These are phyloP conservation scores for Poecilia latipinna DNA, from an alignment of 2,113 vertebrate genomes.

Conservation along the genomic window DNA sequence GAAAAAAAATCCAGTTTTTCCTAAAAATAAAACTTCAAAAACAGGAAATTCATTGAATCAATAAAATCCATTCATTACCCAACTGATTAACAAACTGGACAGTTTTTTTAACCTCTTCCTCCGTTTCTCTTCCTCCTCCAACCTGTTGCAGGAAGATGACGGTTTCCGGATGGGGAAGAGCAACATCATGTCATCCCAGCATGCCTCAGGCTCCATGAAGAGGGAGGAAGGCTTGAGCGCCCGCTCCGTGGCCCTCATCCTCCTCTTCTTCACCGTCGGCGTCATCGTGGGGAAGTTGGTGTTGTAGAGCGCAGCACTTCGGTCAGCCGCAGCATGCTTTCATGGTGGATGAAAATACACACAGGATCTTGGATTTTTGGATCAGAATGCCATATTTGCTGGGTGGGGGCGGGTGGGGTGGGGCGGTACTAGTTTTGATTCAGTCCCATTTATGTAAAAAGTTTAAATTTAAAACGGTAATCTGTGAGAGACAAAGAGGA, in stretches of 20 bases:
- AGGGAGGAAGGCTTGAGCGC: slow-evolving; percentile 91
- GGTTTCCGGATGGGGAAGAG: slow-evolving; percentile 93
- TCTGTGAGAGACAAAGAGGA: slow-evolving; percentile 49
- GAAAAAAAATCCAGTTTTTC: no score
- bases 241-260: slow-evolving; percentile 88
- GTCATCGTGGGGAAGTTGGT: slow-evolving; percentile 95
- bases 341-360: slow-evolving; percentile 64
- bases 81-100: slow-evolving; percentile 39
- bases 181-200: slow-evolving; percentile 84
- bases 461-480: slow-evolving; percentile 48
- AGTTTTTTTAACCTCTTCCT: not conserved
- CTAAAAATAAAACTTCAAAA: no score
- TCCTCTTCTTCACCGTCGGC: slow-evolving; percentile 95
- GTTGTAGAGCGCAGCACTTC: slow-evolving; percentile 84
- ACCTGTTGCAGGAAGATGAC: slow-evolving; percentile 87
- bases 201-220: slow-evolving; percentile 78
- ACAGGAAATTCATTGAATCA: no score
- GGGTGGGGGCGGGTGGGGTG: slow-evolving; percentile 44
- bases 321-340: slow-evolving; percentile 81
- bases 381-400: slow-evolving; percentile 84
- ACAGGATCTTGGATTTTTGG: slow-evolving; percentile 78
- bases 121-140: not conserved
- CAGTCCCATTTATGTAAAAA: slow-evolving; percentile 85
- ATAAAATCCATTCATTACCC: slow-evolving; percentile 13
- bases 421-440: slow-evolving; percentile 83